These are phyloP conservation scores for Nomada hirtipes DNA, from an alignment of 2,888 invertebrate species.

Conservation along the genomic window DNA sequence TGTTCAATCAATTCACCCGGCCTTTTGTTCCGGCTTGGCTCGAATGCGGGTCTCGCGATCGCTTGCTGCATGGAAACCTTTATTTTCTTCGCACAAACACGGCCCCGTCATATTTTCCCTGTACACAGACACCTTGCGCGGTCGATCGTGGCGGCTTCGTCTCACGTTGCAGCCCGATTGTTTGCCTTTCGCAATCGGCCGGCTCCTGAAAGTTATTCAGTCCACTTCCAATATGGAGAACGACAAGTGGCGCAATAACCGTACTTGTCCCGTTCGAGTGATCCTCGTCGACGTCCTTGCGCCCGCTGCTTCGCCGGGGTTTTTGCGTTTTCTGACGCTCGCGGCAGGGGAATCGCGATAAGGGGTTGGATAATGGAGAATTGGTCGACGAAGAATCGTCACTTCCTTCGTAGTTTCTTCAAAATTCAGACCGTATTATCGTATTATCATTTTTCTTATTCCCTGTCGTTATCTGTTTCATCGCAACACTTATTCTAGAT, in stretches of 20 bases:
- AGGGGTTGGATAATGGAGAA: too few species aligned
- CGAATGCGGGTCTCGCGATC: slow-evolving; percentile 7
- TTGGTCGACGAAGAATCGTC: too few species aligned
- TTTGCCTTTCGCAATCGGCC: slow-evolving; percentile 79
- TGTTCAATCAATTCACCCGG: slow-evolving; percentile 24
- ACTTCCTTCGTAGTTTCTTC: too few species aligned
- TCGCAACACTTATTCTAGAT: too few species aligned
- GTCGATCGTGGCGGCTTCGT: slow-evolving; percentile 41
- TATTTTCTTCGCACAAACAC: slow-evolving; percentile 18
- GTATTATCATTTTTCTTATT: too few species aligned
- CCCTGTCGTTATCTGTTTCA: too few species aligned
- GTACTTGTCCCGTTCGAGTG: slow-evolving; percentile 75
- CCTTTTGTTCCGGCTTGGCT: slow-evolving; percentile 36
- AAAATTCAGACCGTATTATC: too few species aligned
- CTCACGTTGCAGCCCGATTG: slow-evolving; percentile 71
- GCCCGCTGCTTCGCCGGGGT: slow-evolving; percentile 2
- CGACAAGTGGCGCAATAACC: slow-evolving; percentile 70
- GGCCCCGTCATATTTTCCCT: slow-evolving; percentile 20
- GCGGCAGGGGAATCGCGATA: neutral
- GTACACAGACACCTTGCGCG: slow-evolving; percentile 56
- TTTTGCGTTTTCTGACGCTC: neutral
- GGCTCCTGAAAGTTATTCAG: slow-evolving; percentile 77
- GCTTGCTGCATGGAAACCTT: neutral
- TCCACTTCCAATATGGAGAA: slow-evolving; percentile 74
- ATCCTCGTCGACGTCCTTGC: slow-evolving; percentile 67